A percentile compares a stretch with the other conserved stretches of the same genome.
These are phyloP conservation scores for Epirrhoe tristata DNA, from an alignment of 2,888 invertebrate species.

Conservation along the genomic window DNA sequence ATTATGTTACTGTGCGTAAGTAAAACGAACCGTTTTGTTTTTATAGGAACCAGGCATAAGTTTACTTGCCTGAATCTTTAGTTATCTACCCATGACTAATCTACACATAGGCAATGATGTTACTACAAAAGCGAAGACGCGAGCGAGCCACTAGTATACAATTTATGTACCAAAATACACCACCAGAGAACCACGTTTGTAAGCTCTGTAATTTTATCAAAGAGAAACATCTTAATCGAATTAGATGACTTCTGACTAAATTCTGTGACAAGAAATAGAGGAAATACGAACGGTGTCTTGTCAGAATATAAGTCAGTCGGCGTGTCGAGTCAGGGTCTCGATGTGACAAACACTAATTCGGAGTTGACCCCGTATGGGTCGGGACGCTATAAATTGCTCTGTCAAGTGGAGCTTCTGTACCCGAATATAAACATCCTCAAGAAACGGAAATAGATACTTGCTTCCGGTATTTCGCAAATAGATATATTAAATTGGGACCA, in stretches of 20 bases:
- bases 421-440: slow-evolving; percentile 30
- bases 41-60: too few species aligned
- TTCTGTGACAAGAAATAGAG: neutral
- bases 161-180: too few species aligned
- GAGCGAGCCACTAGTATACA: too few species aligned
- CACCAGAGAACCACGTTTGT: too few species aligned
- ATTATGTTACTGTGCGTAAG: too few species aligned
- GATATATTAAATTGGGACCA: slow-evolving; percentile 15
- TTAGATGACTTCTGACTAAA: neutral
- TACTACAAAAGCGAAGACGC: too few species aligned
- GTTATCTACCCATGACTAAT: too few species aligned
- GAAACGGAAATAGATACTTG: slow-evolving; percentile 21
- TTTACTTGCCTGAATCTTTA: too few species aligned
- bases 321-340: slow-evolving; percentile 15
- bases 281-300: neutral
- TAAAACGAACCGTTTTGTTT: too few species aligned
- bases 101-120: too few species aligned
- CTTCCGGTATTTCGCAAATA: slow-evolving; percentile 14
- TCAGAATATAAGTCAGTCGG: slow-evolving; percentile 22
- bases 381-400: slow-evolving; percentile 31
- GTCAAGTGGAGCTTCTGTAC: slow-evolving; percentile 33
- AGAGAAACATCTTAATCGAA: too few species aligned
- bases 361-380: slow-evolving; percentile 27
- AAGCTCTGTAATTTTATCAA: too few species aligned
- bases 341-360: slow-evolving; percentile 32